Base-by-base conservation (phyloP, 2,888 invertebrate species). In the Synergus japonicus region DNA sequence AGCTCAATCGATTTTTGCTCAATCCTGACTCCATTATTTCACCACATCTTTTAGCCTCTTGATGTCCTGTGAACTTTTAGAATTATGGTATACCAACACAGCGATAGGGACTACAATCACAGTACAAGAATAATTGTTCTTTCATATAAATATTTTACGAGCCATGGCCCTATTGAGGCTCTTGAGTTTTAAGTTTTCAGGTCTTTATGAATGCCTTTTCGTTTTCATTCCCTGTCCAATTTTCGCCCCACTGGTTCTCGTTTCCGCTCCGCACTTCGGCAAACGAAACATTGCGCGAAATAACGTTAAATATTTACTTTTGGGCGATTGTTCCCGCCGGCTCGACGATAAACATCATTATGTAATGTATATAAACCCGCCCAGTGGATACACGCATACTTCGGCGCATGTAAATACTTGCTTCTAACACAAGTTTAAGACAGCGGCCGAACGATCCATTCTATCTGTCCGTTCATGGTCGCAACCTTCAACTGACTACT, bases 291-390 rank as follows among this genome's bases (percentile, higher is more conserved):
- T 92, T 91, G 90, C 90, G 89, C 91, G 91, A 92, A 92, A 92
- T 92, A 92, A 92, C 89, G 91, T 92, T 92, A 92, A 92, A 92
- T 92, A 92, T 92, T 92, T 91, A 91, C 91, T 87, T 88, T 88
- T 83, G 89, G 83, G 86, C 88, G 88, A 90, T 89, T 89, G 89
- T 90, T 88, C 90, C 87, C 87, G 85, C 84, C 87, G 88, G 88
- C 87, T 85, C 88, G 89, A 90, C 89, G 91, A 92, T 92, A 91
- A 92, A 91, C 92, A 92, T 92, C 91, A 92, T 92, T 92, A 92
- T 91, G 90, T 92, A 92, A 92, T 91, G 92, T 91, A 90, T 91
- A 92, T 91, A 91, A 89, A 89, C 85, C 85, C 81, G 79, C 83
- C 78, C 81, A 79, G 78, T 79, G 80, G 58, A 76, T 76, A 54